Percentiles rank a stretch among this genome's conserved stretches.
These are phyloP conservation scores for Phalacrocorax aristotelis DNA, from an alignment of 2,113 vertebrate species.

Conservation along the genomic window DNA sequence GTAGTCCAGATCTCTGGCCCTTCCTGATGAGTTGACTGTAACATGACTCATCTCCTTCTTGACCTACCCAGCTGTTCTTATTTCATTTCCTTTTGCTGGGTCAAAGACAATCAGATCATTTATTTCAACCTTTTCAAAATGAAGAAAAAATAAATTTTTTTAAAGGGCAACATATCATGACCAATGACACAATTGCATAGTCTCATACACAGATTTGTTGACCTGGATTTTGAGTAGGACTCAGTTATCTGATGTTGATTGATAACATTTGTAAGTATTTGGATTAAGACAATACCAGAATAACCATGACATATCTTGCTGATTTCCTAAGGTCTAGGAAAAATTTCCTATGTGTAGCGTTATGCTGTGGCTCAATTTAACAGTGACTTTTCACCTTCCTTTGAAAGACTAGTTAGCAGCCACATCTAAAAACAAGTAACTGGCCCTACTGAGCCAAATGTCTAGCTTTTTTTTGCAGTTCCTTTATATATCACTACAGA, in stretches of 20 bases:
- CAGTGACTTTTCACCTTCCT: background rate
- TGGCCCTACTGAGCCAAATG: conserved; percentile 13
- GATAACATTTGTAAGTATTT: background rate
- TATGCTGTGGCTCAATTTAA: background rate
- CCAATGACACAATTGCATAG: background rate
- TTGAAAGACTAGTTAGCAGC: conserved; percentile 17
- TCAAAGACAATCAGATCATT: conserved; percentile 37
- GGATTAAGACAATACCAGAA: background rate
- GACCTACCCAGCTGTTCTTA: conserved; percentile 57
- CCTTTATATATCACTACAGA: conserved; percentile 9
- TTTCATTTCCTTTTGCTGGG: conserved; percentile 37
- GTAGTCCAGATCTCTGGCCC: conserved; percentile 47
- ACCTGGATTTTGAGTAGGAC: background rate
- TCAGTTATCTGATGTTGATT: background rate
- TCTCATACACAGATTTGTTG: background rate
- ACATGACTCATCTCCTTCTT: conserved; percentile 53
- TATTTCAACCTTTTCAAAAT: conserved; percentile 33
- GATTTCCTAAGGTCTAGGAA: background rate
- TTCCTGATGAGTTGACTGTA: conserved; percentile 33
- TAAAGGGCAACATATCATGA: conserved; percentile 14
- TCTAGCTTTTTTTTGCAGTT: background rate
- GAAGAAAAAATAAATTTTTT: conserved; percentile 4
- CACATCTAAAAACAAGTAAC: conserved; percentile 14
- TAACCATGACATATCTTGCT: background rate
- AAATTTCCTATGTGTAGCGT: background rate